phyloP scores from a whole-genome alignment of 2,797 vertebrate species.

The Steatocranus sp. region DNA sequence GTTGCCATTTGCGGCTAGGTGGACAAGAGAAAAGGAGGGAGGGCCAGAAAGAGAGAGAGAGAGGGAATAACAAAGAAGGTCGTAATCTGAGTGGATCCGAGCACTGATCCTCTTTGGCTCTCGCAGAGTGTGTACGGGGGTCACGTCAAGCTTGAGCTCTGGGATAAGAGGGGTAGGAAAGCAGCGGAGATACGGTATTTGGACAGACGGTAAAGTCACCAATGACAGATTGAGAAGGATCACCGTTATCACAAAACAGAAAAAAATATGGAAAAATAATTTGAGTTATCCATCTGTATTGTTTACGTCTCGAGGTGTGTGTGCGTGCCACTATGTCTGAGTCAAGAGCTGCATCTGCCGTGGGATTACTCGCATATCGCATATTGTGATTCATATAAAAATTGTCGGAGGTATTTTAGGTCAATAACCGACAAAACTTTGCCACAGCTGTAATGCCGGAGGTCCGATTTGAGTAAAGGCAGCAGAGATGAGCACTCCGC shows the following conservation, averaged over 20 bases:
- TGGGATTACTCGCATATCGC: constrained; percentile 11
- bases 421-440: constrained; percentile 32
- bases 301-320: background rate
- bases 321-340: constrained; percentile 2
- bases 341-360: constrained; percentile 20
- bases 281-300: background rate
- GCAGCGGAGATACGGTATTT: constrained; percentile 38
- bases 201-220: constrained; percentile 36
- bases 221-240: constrained; percentile 51
- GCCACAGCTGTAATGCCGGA: constrained; percentile 21
- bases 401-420: constrained; percentile 13
- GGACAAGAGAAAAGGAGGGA: background rate
- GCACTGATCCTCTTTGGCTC: constrained; percentile 66
- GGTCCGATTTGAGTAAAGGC: constrained; percentile 26
- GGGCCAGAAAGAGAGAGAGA: background rate
- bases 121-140: constrained; percentile 39
- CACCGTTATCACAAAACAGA: background rate
- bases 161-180: constrained; percentile 46
- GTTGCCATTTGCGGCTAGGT: constrained; percentile 6
- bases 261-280: constrained; percentile 30
- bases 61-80: constrained; percentile 27
- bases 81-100: constrained; percentile 67
- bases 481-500: constrained; percentile 5
- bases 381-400: background rate
- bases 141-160: constrained; percentile 41